Percentiles rank a stretch among this genome's conserved stretches.
Evolutionary conservation across 2,888 invertebrate species (phyloP).

Genomic region (Caenorhabditis plicata): DNA sequence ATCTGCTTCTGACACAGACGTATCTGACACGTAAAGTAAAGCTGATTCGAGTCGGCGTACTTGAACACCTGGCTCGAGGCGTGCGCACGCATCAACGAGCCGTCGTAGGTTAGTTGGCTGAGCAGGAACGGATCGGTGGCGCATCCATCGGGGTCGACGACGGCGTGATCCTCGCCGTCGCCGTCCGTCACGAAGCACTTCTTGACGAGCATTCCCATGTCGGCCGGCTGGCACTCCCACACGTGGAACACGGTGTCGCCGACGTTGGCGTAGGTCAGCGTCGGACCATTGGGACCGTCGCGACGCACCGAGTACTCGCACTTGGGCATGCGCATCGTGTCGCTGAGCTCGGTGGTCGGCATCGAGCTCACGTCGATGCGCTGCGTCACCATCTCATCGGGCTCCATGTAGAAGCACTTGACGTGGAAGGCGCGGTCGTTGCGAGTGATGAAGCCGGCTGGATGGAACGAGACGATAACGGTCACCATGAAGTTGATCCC

Average conservation of each 20-base stretch:
- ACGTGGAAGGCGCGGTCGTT: constrained; percentile 64
- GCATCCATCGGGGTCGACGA: constrained; percentile 60
- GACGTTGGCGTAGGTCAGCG: constrained; percentile 60
- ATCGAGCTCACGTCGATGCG: constrained; percentile 62
- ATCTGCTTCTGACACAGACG: constrained; percentile 64
- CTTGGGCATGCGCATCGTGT: constrained; percentile 62
- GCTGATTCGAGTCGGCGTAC: constrained; percentile 64
- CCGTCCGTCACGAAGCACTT: constrained; percentile 64
- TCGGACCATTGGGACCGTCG: constrained; percentile 56
- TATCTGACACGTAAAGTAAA: constrained; percentile 65
- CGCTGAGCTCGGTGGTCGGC: constrained; percentile 58
- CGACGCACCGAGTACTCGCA: constrained; percentile 60
- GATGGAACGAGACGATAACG: constrained; percentile 64
- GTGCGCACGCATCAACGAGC: constrained; percentile 59
- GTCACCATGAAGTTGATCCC: constrained; percentile 64
- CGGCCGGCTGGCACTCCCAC: constrained; percentile 61
- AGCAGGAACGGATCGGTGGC: constrained; percentile 56
- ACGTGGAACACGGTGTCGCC: constrained; percentile 63
- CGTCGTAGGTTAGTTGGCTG: constrained; percentile 56
- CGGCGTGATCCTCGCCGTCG: constrained; percentile 62
- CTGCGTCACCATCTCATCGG: constrained; percentile 63
- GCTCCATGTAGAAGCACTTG: constrained; percentile 64
- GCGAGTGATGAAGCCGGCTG: constrained; percentile 64
- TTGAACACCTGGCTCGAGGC: constrained; percentile 64
- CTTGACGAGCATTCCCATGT: constrained; percentile 64